Conservation (phyloP, 2,797 vertebrate genomes). For the Spinus pinus region DNA sequence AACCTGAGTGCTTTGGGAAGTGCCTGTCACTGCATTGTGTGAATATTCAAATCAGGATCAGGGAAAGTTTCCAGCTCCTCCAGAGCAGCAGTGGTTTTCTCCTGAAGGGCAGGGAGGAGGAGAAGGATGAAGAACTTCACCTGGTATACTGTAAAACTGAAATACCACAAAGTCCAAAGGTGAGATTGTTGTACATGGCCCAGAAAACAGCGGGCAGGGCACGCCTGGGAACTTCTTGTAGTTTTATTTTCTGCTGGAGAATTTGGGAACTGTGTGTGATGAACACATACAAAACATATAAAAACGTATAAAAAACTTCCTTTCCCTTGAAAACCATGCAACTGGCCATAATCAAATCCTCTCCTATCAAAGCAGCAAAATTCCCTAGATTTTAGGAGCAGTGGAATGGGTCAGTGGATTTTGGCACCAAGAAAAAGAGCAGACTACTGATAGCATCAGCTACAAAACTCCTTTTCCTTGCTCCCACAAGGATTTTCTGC, state of each 20-base stretch:
- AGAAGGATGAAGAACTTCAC: neutral
- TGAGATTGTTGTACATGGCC: accelerated
- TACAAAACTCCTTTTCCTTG: neutral
- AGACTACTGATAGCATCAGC: neutral
- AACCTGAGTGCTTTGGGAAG: neutral
- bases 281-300: neutral
- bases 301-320: neutral
- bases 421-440: accelerated
- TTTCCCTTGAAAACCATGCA: neutral
- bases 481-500: neutral
- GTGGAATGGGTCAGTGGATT: neutral
- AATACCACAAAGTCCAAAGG: accelerated
- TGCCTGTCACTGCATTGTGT: neutral
- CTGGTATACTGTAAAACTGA: neutral
- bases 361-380: neutral
- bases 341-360: neutral
- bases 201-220: accelerated
- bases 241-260: neutral
- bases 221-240: neutral
- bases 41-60: neutral
- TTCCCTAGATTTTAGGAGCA: neutral
- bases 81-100: neutral
- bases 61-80: neutral
- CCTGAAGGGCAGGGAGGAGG: neutral
- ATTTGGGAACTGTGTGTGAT: neutral